These are phyloP conservation scores for Gonatopus flavifemur DNA, from an alignment of 1,140 invertebrate genomes.

Conservation along the genomic window DNA sequence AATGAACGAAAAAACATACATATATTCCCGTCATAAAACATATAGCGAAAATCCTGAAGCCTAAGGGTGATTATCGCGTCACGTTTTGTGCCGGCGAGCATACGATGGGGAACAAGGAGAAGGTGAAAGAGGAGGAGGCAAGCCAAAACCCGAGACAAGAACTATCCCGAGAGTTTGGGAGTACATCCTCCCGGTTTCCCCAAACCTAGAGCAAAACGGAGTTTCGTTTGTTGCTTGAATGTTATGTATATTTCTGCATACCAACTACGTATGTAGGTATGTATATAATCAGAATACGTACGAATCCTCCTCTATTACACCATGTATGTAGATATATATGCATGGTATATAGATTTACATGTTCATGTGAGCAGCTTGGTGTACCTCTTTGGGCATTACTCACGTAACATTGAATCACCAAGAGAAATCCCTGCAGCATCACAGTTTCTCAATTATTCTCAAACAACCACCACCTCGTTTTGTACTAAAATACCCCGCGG, in stretches of 20 bases:
- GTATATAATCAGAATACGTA: no score
- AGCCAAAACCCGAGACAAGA: no score
- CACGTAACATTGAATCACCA: conserved; percentile 23
- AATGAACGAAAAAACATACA: conserved; percentile 10
- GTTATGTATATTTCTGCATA: no score
- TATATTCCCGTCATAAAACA: neutral
- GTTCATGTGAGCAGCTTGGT: conserved; percentile 5
- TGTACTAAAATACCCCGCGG: conserved; percentile 38
- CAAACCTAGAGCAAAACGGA: no score
- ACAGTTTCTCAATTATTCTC: conserved; percentile 48
- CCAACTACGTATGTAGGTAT: no score
- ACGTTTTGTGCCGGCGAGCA: conserved; percentile 18
- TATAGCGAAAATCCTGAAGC: conserved; percentile 8
- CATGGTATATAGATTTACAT: neutral
- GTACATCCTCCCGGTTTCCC: no score
- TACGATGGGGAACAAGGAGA: neutral
- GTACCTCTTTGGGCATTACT: conserved; percentile 33
- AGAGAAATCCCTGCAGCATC: conserved; percentile 14
- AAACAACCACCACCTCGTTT: conserved; percentile 41
- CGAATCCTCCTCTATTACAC: no score
- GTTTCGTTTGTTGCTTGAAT: no score
- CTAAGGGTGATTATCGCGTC: conserved; percentile 31
- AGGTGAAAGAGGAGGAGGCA: neutral
- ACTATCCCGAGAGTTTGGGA: no score
- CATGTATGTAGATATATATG: conserved; percentile 2